phyloP scores from a whole-genome alignment of 2,797 vertebrate species.

The Hozukius guyotensis region DNA sequence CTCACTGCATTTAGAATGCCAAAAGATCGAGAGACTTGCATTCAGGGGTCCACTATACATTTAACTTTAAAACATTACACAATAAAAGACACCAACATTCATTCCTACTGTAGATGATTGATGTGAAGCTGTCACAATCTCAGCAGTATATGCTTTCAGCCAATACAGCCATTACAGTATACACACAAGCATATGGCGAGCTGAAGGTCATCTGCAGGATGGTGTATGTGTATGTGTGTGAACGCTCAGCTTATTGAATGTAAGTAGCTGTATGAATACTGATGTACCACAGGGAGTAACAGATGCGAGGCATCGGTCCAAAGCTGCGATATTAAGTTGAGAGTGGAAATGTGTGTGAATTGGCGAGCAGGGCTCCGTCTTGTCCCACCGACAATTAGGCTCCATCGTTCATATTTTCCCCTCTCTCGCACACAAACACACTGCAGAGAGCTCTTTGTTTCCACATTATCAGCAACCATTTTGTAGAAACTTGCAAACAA shows the following conservation, averaged over 20 bases:
- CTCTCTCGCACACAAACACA: not conserved
- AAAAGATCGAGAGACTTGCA: conserved; percentile 10
- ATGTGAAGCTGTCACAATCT: conserved; percentile 35
- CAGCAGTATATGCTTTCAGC: conserved; percentile 33
- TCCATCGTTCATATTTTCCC: not conserved
- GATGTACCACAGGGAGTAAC: conserved; percentile 39
- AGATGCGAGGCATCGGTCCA: conserved; percentile 42
- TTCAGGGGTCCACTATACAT: conserved; percentile 25
- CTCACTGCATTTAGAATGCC: conserved; percentile 2
- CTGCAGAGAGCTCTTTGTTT: not conserved
- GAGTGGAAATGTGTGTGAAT: conserved; percentile 36
- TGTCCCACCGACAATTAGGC: conserved; percentile 18
- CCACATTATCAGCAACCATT: not conserved
- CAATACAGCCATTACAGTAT: conserved; percentile 23
- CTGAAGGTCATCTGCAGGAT: conserved; percentile 62
- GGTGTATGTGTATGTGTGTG: not conserved
- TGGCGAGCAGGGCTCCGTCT: not conserved
- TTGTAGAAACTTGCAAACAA: not conserved
- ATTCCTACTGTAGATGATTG: conserved; percentile 43
- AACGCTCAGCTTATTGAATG: conserved; percentile 53
- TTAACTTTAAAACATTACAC: conserved; percentile 26
- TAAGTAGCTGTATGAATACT: conserved; percentile 60
- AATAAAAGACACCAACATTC: conserved; percentile 57
- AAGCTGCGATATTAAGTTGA: conserved; percentile 28
- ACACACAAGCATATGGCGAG: conserved; percentile 48